Percentiles rank a stretch among this genome's conserved stretches.
These are phyloP conservation scores for Ischnus inquisitorius DNA, from an alignment of 2,888 invertebrate species.

Conservation along the genomic window DNA sequence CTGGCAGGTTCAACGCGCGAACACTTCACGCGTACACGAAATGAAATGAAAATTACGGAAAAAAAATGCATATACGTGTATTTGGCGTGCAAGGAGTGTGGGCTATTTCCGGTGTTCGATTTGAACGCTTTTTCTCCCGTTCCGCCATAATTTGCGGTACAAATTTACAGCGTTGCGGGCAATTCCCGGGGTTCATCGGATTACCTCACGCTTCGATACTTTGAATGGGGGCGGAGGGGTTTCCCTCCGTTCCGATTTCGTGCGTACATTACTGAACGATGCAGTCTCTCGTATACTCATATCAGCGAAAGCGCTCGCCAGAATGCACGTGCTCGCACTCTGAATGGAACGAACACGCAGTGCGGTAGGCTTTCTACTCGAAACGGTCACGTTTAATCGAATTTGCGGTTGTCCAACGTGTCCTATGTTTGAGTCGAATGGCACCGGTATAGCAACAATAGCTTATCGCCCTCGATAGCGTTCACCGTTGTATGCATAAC, in stretches of 20 bases:
- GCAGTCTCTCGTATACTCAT: conserved; percentile 33
- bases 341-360: conserved; percentile 28
- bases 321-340: conserved; percentile 52
- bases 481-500: conserved; percentile 17
- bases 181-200: conserved; percentile 50
- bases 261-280: conserved; percentile 31
- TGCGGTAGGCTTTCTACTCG: conserved; percentile 55
- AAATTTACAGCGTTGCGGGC: conserved; percentile 43
- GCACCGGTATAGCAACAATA: conserved; percentile 43
- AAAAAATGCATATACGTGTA: not conserved
- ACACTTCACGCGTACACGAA: not conserved
- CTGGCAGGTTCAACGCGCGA: not conserved
- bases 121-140: not conserved
- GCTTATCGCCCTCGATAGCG: conserved; percentile 54
- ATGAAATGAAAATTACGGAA: not conserved
- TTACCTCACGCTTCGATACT: conserved; percentile 49
- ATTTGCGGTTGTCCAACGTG: conserved; percentile 42
- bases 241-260: not conserved
- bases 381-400: conserved; percentile 65
- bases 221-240: conserved; percentile 37
- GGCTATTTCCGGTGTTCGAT: conserved; percentile 17
- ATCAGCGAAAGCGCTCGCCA: conserved; percentile 21
- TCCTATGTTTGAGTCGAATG: conserved; percentile 18
- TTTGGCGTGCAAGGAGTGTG: not conserved
- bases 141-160: conserved; percentile 31